Percentiles rank a stretch among this genome's conserved stretches.
Conservation (phyloP, 2,888 invertebrate genomes). For the Nephrotoma appendiculata region DNA sequence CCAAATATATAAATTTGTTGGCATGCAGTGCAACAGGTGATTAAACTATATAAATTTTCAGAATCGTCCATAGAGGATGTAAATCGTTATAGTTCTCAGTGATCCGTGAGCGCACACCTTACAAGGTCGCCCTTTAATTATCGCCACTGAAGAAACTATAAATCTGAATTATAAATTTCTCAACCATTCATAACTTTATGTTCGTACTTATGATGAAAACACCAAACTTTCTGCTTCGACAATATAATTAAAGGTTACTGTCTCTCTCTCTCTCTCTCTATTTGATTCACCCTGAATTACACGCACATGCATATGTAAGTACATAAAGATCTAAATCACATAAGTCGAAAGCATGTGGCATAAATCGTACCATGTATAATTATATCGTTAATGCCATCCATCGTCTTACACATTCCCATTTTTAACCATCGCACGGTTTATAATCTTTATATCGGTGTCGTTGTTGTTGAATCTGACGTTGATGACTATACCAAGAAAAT, state of each 20-base stretch:
- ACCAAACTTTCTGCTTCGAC: not conserved
- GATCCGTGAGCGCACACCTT: not conserved
- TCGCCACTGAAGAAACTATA: not conserved
- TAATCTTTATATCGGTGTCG: not conserved
- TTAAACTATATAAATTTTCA: not conserved
- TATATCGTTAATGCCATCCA: not conserved
- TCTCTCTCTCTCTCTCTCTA: not conserved
- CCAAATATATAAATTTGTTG: not conserved
- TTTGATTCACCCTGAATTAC: not conserved
- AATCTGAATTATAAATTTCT: not conserved
- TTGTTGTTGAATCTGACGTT: not conserved
- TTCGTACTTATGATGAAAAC: not conserved
- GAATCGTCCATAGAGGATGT: not conserved
- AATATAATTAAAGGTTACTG: not conserved
- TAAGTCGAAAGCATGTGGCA: not conserved
- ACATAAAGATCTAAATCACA: not conserved
- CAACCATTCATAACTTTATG: not conserved
- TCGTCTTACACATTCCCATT: not conserved
- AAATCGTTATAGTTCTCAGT: not conserved
- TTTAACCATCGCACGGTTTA: not conserved
- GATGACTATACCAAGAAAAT: not conserved
- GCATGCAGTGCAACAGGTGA: not conserved
- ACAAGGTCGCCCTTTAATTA: not conserved
- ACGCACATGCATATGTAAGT: not conserved
- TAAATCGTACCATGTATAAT: not conserved